Conservation (phyloP, 1,140 invertebrate genomes). For the Achatina immaculata region DNA sequence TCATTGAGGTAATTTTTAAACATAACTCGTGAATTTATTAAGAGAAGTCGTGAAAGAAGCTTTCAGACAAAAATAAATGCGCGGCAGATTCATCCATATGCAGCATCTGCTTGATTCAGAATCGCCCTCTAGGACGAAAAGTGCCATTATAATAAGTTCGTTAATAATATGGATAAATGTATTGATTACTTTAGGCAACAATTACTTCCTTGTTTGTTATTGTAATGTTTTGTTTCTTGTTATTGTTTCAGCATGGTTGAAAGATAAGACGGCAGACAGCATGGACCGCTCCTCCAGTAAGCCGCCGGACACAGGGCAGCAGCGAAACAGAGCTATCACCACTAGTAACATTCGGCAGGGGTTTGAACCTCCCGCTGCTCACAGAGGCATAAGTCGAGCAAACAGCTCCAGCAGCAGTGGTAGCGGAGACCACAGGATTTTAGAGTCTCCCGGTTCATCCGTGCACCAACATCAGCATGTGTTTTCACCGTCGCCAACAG, state of each 20-base stretch:
- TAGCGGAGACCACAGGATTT: not conserved
- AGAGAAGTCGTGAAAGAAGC: too few species aligned
- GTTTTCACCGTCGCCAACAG: not conserved
- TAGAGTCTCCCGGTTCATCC: not conserved
- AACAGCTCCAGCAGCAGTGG: constrained; percentile 13
- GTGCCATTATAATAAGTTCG: too few species aligned
- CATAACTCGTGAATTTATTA: too few species aligned
- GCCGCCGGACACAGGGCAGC: constrained; percentile 22
- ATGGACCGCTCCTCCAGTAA: constrained; percentile 20
- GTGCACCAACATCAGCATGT: constrained; percentile 5
- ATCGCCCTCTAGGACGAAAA: too few species aligned
- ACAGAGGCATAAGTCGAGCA: not conserved
- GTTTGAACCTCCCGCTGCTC: constrained; percentile 15
- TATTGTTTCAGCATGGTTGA: constrained; percentile 20
- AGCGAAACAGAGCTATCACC: too few species aligned
- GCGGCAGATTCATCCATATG: too few species aligned
- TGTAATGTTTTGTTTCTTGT: not conserved
- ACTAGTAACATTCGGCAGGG: not conserved
- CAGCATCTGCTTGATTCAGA: too few species aligned
- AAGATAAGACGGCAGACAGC: not conserved
- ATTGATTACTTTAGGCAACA: too few species aligned
- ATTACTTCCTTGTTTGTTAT: not conserved
- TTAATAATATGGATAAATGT: too few species aligned
- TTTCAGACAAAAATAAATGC: too few species aligned
- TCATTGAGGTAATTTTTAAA: too few species aligned